Evolutionary conservation across 2,797 vertebrate genomes (phyloP).

Genomic region (Peromyscus eremicus): DNA sequence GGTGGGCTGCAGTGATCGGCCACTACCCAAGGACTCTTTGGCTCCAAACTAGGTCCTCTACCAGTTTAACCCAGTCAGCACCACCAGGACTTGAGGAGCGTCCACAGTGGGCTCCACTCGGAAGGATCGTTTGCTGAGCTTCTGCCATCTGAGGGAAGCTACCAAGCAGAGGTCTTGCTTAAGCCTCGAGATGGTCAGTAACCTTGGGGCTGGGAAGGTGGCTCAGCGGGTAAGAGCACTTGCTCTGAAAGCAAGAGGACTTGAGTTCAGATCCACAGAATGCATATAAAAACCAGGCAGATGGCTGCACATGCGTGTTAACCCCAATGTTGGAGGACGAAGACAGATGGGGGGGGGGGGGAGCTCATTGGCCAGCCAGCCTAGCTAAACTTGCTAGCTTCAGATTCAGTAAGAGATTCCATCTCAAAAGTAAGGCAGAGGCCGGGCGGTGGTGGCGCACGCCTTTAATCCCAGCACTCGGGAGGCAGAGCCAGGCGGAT

Average conservation of each 20-base stretch:
- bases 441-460: too few relatives aligned
- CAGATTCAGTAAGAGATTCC: neutral
- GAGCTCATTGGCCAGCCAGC: neutral
- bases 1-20: neutral
- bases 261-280: neutral
- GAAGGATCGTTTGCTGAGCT: slow-evolving; percentile 6
- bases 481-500: too few relatives aligned
- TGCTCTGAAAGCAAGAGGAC: neutral
- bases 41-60: neutral
- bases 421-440: neutral
- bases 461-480: too few relatives aligned
- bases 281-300: neutral
- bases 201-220: neutral
- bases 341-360: neutral
- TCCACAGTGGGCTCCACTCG: neutral
- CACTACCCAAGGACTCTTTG: neutral
- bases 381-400: neutral
- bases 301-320: neutral
- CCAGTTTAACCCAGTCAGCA: neutral
- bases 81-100: neutral
- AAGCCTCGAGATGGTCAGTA: neutral
- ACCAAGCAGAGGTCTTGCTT: neutral
- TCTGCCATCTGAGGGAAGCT: neutral
- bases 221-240: neutral
- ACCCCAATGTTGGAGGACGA: neutral